Percentiles rank a stretch among this genome's conserved stretches.
Evolutionary conservation across 2,888 invertebrate genomes (phyloP).

Genomic region (Sericinus montela): DNA sequence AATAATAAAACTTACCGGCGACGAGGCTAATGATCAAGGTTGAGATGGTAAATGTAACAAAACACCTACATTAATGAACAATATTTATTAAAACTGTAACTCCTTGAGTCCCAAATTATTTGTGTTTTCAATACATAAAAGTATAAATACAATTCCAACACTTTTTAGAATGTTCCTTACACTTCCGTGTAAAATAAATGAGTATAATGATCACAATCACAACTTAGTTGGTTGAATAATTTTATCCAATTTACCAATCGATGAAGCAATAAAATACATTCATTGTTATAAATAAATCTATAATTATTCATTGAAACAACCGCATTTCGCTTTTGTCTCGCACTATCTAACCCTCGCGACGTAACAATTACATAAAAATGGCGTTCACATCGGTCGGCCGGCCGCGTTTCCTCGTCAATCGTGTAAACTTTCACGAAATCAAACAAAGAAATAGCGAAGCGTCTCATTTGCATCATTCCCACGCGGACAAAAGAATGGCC

Average conservation of each 20-base stretch:
- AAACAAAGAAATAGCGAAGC: constrained; percentile 77
- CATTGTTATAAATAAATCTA: no score
- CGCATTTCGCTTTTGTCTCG: constrained; percentile 36
- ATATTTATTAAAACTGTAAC: no score
- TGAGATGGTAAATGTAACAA: constrained; percentile 12
- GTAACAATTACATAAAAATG: constrained; percentile 79
- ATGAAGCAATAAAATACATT: no score
- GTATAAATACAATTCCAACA: no score
- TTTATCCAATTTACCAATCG: no score
- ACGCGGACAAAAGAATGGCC: constrained; percentile 77
- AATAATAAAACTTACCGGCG: constrained; percentile 14
- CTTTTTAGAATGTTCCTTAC: no score
- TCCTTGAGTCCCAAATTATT: no score
- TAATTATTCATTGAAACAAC: background rate
- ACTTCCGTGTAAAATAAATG: no score
- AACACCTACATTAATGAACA: constrained; percentile 2
- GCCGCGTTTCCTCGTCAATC: constrained; percentile 75
- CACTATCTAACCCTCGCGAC: constrained; percentile 48
- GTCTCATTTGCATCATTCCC: constrained; percentile 78
- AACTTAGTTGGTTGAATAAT: no score
- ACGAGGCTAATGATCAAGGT: constrained; percentile 15
- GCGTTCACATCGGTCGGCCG: constrained; percentile 72
- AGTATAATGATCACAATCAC: no score
- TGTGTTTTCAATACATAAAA: no score
- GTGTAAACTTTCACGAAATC: constrained; percentile 79